Evolutionary conservation across 2,888 invertebrate species (phyloP), one percentile per base, ranked within the genome.

Genomic region (Fragum whitleyi): DNA sequence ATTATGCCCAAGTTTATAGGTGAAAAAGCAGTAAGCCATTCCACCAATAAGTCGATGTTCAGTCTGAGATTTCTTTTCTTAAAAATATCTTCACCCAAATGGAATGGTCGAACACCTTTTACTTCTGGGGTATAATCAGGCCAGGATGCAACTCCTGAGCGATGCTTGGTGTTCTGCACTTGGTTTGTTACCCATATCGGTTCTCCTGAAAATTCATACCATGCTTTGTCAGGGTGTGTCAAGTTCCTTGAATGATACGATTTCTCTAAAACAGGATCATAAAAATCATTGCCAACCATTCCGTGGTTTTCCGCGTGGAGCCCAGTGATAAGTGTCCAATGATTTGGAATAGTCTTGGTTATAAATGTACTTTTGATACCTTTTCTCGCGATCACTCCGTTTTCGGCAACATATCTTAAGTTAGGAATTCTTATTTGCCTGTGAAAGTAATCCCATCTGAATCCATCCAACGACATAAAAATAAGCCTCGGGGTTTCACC

Each of bases 331-430:
- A 97, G 96, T 0, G 96, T 95, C 89, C 96, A 96, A 93, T 97
- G 97, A 94, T 97, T 97, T 0, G 96, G 96, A 90, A 96, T 96
- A 0, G 97, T 97, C 93, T 96, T 96, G 0, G 96, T 96, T 1
- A 91, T 83, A 77, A 93, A 94, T 0, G 89, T 85, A 86, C 92
- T 92, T 68, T 88, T 89, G 62, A 92, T 28, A 23, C 91, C 92
- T 23, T 95, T 95, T 79, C 95, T 95, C 0, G 95, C 94, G 83
- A 95, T 94, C 5, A 95, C 95, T 5, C 96, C 96, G 76, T 94
- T 91, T 19, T 93, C 89, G 51, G 95, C 95, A 55, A 97, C 89
- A 72, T 93, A 92, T 62, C 95, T 94, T 94, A 96, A 94, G 87
- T 95, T 87, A 28, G 57, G 55, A 1, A 67, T 28, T 32, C 85